Percentiles rank a stretch among this genome's conserved stretches.
These are phyloP conservation scores for Otolemur crassicaudatus DNA, from an alignment of 2,797 vertebrate genomes.

Conservation along the genomic window DNA sequence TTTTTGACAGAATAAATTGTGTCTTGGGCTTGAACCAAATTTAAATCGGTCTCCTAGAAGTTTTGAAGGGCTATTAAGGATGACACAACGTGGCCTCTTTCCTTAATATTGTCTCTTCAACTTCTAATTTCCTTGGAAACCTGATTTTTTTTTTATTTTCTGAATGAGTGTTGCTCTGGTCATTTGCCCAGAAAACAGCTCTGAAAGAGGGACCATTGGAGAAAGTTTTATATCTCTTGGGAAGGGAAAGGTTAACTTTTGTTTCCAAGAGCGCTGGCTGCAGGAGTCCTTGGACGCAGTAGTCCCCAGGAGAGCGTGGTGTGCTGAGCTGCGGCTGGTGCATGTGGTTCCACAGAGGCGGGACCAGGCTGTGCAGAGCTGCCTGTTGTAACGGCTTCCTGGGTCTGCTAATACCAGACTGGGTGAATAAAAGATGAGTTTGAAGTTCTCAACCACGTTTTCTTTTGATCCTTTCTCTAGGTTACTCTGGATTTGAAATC, in stretches of 20 bases:
- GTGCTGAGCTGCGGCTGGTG: not conserved
- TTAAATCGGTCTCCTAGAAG: conserved; percentile 10
- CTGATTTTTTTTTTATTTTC: conserved; percentile 66
- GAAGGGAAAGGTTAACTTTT: conserved; percentile 75
- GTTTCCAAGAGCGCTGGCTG: conserved; percentile 68
- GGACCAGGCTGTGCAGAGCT: not conserved
- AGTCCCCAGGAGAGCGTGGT: not conserved
- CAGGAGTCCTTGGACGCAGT: conserved; percentile 44
- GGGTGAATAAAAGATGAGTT: not conserved
- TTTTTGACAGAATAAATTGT: conserved; percentile 40
- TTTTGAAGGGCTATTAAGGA: not conserved
- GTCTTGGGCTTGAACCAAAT: conserved; percentile 18
- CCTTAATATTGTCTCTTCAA: not conserved
- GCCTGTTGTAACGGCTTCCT: not conserved
- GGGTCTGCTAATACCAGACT: not conserved
- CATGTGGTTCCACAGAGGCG: not conserved
- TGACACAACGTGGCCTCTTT: not conserved
- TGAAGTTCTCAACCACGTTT: conserved; percentile 46
- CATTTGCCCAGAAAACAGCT: conserved; percentile 74
- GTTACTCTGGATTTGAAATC: conserved; percentile 53
- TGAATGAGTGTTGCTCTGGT: conserved; percentile 67
- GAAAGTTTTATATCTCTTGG: conserved; percentile 66
- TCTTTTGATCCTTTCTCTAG: not conserved
- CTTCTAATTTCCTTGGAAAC: conserved; percentile 41
- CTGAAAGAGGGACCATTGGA: not conserved